Evolutionary conservation across 2,797 vertebrate genomes (phyloP).

Genomic region (Hozukius guyotensis): DNA sequence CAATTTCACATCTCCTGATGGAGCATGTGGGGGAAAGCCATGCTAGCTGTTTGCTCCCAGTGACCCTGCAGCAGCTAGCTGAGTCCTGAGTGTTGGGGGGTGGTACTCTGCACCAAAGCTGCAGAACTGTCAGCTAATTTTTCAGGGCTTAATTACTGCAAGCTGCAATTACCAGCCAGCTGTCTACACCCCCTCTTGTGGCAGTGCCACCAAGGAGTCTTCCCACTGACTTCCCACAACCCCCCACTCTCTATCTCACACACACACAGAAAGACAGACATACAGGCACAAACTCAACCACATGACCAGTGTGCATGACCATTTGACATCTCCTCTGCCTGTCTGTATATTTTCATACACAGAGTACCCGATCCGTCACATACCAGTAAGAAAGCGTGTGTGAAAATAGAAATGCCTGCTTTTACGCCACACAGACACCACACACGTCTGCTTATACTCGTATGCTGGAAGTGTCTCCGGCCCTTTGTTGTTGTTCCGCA

Average conservation of each 20-base stretch:
- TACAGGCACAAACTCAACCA: not conserved
- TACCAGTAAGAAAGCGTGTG: not conserved
- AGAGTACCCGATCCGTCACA: not conserved
- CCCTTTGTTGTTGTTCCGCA: too few relatives aligned
- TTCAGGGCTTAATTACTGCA: constrained; percentile 91
- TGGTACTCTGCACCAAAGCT: constrained; percentile 37
- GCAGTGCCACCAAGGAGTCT: constrained; percentile 27
- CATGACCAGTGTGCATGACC: not conserved
- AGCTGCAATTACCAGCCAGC: constrained; percentile 90
- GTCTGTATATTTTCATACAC: not conserved
- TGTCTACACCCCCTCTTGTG: constrained; percentile 75
- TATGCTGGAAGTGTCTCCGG: not conserved
- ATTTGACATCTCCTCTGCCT: not conserved
- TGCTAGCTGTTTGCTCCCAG: not conserved
- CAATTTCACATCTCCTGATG: constrained; percentile 4
- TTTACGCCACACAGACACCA: not conserved
- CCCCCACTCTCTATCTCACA: not conserved
- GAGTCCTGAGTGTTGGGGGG: not conserved
- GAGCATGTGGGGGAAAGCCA: not conserved
- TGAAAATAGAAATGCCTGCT: not conserved
- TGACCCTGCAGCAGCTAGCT: not conserved
- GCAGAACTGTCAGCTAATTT: constrained; percentile 88
- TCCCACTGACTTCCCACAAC: constrained; percentile 30
- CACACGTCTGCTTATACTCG: not conserved
- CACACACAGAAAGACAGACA: not conserved